A percentile compares a stretch with the other conserved stretches of the same genome.
Evolutionary conservation across 2,888 invertebrate genomes (phyloP).

Genomic region (Mimachlamys varia): DNA sequence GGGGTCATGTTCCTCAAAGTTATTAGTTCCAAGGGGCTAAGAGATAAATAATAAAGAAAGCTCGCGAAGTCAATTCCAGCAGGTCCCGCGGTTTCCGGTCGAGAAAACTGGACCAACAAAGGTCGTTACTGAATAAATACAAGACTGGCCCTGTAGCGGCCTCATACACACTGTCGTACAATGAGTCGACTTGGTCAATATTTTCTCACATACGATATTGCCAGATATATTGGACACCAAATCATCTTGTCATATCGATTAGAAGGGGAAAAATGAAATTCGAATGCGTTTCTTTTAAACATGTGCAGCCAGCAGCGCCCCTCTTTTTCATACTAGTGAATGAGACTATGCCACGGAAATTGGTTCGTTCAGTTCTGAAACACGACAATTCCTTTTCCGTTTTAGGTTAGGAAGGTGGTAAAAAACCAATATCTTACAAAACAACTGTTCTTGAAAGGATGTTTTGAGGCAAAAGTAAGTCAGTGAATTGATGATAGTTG

Average conservation of each 20-base stretch:
- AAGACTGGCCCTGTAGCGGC: not conserved
- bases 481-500: not conserved
- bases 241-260: constrained; percentile 24
- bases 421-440: not conserved
- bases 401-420: not conserved
- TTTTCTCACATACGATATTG: constrained; percentile 15
- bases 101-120: not conserved
- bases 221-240: constrained; percentile 9
- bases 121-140: not conserved
- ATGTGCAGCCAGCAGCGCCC: not conserved
- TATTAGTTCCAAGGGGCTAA: constrained; percentile 23
- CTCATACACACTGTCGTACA: not conserved
- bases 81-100: constrained; percentile 1
- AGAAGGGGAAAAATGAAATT: constrained; percentile 1
- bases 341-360: not conserved
- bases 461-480: not conserved
- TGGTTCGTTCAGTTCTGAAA: not conserved
- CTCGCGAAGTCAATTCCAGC: not conserved
- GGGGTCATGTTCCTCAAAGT: constrained; percentile 7
- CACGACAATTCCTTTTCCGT: not conserved
- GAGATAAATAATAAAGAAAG: not conserved
- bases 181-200: not conserved
- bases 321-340: not conserved
- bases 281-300: constrained; percentile 2
- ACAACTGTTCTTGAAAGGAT: not conserved